phyloP scores from a whole-genome alignment of 2,888 invertebrate genomes.

The Hypercompe scribonia region DNA sequence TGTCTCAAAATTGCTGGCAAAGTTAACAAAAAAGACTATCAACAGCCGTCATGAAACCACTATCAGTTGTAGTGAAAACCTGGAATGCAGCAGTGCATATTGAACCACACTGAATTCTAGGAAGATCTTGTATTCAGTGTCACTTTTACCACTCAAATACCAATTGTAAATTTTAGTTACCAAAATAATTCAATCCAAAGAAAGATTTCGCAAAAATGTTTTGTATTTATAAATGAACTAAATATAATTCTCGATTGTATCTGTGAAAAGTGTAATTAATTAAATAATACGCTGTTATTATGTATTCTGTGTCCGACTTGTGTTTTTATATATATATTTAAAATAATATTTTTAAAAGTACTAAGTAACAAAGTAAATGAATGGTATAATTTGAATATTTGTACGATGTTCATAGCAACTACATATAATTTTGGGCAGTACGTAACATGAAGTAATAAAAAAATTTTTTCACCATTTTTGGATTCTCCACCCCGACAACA shows the following conservation, averaged over 20 bases:
- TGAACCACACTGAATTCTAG: neutral
- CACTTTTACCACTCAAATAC: neutral
- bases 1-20: no score
- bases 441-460: neutral
- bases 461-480: no score
- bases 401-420: neutral
- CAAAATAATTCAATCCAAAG: neutral
- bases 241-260: neutral
- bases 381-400: neutral
- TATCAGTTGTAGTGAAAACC: no score
- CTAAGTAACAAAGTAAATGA: neutral
- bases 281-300: neutral
- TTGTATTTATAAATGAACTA: neutral
- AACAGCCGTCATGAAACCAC: no score
- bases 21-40: no score
- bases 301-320: neutral
- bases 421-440: neutral
- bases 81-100: no score
- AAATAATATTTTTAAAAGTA: neutral
- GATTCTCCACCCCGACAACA: no score
- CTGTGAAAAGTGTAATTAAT: neutral
- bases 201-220: neutral
- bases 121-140: neutral
- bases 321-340: neutral
- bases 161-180: neutral